Base-by-base conservation (phyloP, 2,797 vertebrate species). In the Spinus olivaceus region DNA sequence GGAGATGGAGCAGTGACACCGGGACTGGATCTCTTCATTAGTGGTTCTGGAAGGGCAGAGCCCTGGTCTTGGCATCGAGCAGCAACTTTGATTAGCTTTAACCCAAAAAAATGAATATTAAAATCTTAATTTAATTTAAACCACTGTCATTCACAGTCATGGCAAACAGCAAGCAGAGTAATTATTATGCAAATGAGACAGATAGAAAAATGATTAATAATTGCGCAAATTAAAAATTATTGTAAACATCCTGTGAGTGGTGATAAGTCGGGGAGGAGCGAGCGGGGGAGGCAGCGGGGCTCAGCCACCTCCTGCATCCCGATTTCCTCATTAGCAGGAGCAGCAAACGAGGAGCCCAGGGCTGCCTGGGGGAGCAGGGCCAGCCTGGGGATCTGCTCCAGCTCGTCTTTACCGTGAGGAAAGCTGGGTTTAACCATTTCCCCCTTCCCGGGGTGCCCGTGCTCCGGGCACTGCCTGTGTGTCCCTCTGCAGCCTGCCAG, bases 171-270 rank as follows among this genome's bases (percentile, higher is more conserved):
- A 89, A 97, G 97, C 96, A 74, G 96, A 96, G 97, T 97, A 97
- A 98, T 98, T 98, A 97, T 98, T 98, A 98, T 98, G 98, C 97
- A 98, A 98, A 98, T 97, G 63, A 97, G 96, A 97, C 96, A 97
- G 97, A 98, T 98, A 97, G 98, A 98, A 97, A 98, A 98, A 98
- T 97, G 97, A 98, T 98, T 98, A 98, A 98, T 98, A 98, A 98
- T 98, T 98, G 98, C 90, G 54, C 97, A 97, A 98, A 98, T 98
- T 98, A 98, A 97, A 97, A 98, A 97, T 97, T 97, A 97, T 97
- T 98, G 98, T 98, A 98, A 98, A 98, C 98, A 98, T 97, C 97
- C 97, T 98, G 97, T 65, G 97, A 96, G 41, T 76, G 89, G 97
- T 39, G 97, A 98, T 98, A 98, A 98, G 97, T 97, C 90, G n/a